phyloP scores from a whole-genome alignment of 2,888 invertebrate genomes.

The Branchellion lobata region DNA sequence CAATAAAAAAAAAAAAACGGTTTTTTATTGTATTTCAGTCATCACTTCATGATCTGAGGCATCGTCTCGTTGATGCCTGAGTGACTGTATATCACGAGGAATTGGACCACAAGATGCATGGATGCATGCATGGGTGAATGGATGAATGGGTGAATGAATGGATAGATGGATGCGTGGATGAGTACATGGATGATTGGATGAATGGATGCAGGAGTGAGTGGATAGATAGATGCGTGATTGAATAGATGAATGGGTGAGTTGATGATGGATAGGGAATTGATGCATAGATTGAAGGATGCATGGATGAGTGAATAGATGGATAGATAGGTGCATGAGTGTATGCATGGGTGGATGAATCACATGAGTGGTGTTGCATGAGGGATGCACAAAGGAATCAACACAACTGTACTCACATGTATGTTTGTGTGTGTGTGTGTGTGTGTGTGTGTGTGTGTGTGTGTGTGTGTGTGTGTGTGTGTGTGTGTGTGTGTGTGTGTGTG shows the following conservation, averaged over 20 bases:
- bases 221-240: not conserved
- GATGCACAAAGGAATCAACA: not conserved
- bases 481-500: too few relatives aligned
- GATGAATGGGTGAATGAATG: slow-evolving; percentile 24
- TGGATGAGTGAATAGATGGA: slow-evolving; percentile 11
- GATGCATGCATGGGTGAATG: too few relatives aligned
- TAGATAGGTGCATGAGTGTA: too few relatives aligned
- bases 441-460: too few relatives aligned
- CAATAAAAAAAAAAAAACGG: too few relatives aligned
- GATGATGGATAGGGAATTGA: not conserved
- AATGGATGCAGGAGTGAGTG: not conserved
- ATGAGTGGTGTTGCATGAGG: not conserved
- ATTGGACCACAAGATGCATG: too few relatives aligned
- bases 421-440: too few relatives aligned
- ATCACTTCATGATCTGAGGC: too few relatives aligned
- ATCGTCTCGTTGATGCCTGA: too few relatives aligned
- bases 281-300: not conserved
- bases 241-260: slow-evolving; percentile 57
- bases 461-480: too few relatives aligned
- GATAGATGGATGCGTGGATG: not conserved
- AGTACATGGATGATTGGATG: not conserved
- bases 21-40: too few relatives aligned
- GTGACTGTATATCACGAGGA: too few relatives aligned
- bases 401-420: not conserved
- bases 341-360: not conserved